Evolutionary conservation across 2,888 invertebrate genomes (phyloP), one percentile per base, ranked within the genome.

Genomic region (Smittia aterrima): DNA sequence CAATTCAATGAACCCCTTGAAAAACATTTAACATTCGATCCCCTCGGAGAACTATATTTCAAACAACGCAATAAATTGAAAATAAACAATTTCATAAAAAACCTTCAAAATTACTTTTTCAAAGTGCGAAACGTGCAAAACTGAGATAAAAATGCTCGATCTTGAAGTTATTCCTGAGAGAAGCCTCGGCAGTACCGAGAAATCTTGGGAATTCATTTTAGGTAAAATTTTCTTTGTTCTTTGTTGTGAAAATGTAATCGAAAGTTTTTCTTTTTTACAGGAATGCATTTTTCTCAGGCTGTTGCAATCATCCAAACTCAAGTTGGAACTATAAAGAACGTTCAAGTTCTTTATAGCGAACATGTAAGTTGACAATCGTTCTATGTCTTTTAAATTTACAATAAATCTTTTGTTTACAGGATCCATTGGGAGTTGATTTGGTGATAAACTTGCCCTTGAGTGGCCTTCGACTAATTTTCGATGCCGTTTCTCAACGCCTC

Each of bases 271-370:
- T 47, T 25, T 66, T 25, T 66, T 66, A 66, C 13, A 62, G 98
- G 98, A 80, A 98, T 97, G 97, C 96, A 97, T 86, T 96, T 98
- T 86, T 95, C 96, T 78, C 97, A 98, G 85, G 93, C 96, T 78
- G 95, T 98, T 80, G 93, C 96, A 79, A 96, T 97, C 80, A 92
- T 98, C 81, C 96, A 96, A 84, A 93, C 95, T 77, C 96, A 97
- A 88, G 95, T 97, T 83, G 93, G 95, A 79, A 89, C 92, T 80
- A 95, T 98, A 80, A 91, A 95, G 85, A 95, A 95, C 77, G 96
- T 97, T 77, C 95, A 98, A 88, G 95, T 98, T 79, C 89, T 96
- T 79, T 98, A 98, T 86, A 96, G 95, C 83, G 96, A 97, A 85
- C 90, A 91, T 86, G 95, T 95, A 82, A 86, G 86, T 85, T 77